Percentiles rank a stretch among this genome's conserved stretches.
Evolutionary conservation across 2,797 vertebrate genomes (phyloP).

Genomic region (Gymnothorax reevesii): DNA sequence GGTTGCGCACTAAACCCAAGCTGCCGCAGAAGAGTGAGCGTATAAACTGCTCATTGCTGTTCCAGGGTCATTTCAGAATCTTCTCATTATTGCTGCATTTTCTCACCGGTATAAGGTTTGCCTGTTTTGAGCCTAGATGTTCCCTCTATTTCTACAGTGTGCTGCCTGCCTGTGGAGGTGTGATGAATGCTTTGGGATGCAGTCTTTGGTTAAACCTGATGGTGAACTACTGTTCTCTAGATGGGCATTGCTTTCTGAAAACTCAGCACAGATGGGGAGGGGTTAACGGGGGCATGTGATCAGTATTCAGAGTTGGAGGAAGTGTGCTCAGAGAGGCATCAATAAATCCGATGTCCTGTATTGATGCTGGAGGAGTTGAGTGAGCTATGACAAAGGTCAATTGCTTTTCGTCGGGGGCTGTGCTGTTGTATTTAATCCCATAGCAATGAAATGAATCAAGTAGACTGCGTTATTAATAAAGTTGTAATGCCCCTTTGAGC

Average conservation of each 20-base stretch:
- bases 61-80: background rate
- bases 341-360: background rate
- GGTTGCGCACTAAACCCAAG: background rate
- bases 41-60: background rate
- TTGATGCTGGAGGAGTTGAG: constrained; percentile 11
- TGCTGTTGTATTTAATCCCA: background rate
- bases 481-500: background rate
- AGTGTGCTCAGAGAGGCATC: background rate
- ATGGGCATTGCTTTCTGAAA: background rate
- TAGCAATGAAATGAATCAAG: background rate
- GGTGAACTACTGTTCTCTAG: background rate
- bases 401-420: background rate
- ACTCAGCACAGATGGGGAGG: background rate
- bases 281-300: background rate
- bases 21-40: background rate
- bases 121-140: background rate
- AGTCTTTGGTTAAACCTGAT: background rate
- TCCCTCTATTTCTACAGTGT: background rate
- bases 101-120: background rate
- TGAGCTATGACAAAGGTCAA: constrained; percentile 16
- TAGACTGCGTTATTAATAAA: constrained; percentile 8
- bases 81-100: background rate
- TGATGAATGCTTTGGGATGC: background rate
- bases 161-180: background rate
- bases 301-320: background rate